A percentile compares a stretch with the other conserved stretches of the same genome.
These are phyloP conservation scores for Triplophysa yarkandensis DNA, from an alignment of 2,797 vertebrate genomes.

Conservation along the genomic window DNA sequence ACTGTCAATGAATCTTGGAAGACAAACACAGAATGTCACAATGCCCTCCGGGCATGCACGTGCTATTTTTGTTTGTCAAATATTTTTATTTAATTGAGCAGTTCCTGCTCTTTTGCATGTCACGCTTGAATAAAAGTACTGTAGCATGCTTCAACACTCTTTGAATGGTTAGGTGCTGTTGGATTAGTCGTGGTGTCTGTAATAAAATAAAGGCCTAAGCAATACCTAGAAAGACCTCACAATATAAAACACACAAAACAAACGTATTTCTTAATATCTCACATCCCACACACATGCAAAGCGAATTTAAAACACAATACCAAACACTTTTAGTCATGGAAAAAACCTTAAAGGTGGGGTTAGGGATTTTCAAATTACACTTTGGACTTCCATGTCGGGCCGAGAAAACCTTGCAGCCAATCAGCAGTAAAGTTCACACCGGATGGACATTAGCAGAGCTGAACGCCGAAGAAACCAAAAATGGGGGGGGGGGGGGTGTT, in stretches of 20 bases:
- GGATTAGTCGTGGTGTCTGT: background rate
- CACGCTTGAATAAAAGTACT: slow-evolving; percentile 2
- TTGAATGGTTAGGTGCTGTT: slow-evolving; percentile 16
- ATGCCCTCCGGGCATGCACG: background rate
- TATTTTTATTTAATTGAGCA: slow-evolving; percentile 7
- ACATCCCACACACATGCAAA: background rate
- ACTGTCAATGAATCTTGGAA: background rate
- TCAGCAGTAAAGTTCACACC: too few species aligned
- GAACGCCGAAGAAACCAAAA: too few species aligned
- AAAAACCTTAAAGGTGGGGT: too few species aligned
- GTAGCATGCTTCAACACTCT: slow-evolving; percentile 14
- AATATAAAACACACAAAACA: background rate
- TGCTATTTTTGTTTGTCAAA: slow-evolving; percentile 25
- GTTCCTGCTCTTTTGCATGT: slow-evolving; percentile 16
- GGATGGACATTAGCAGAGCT: too few species aligned
- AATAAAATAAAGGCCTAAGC: background rate
- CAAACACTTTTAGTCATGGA: background rate
- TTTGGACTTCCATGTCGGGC: too few species aligned
- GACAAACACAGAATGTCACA: slow-evolving; percentile 4
- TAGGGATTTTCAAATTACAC: too few species aligned
- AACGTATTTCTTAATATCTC: background rate
- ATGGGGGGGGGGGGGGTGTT: too few species aligned
- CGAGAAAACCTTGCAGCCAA: too few species aligned
- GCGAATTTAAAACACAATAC: background rate
- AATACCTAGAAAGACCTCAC: background rate